Percentiles rank a stretch among this genome's conserved stretches.
These are phyloP conservation scores for Crossocerus cetratus DNA, from an alignment of 2,888 invertebrate genomes.

Conservation along the genomic window DNA sequence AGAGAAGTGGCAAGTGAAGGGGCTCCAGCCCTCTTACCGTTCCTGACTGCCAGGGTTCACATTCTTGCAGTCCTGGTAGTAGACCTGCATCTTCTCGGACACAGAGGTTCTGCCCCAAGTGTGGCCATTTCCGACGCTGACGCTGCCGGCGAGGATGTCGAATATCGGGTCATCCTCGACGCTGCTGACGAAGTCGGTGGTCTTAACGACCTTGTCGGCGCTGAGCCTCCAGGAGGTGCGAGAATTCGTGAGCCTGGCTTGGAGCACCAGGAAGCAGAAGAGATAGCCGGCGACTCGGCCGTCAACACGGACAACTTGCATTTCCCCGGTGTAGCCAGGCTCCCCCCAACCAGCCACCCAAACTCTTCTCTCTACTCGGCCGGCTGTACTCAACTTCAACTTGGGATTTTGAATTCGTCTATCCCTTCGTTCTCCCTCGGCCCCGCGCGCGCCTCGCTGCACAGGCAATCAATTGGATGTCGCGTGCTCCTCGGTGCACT, in stretches of 20 bases:
- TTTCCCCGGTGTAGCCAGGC: slow-evolving; percentile 25
- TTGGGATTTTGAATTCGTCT: no score
- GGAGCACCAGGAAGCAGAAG: slow-evolving; percentile 71
- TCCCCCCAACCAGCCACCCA: not conserved
- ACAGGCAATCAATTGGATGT: no score
- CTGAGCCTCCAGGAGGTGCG: slow-evolving; percentile 91
- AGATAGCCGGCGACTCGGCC: slow-evolving; percentile 68
- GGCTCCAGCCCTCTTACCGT: slow-evolving; percentile 57
- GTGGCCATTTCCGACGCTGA: slow-evolving; percentile 72
- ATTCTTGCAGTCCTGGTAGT: slow-evolving; percentile 71
- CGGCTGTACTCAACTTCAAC: no score
- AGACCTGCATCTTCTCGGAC: slow-evolving; percentile 68
- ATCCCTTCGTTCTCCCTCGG: no score
- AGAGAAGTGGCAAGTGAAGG: not conserved
- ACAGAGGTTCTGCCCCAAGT: slow-evolving; percentile 72
- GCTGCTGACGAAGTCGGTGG: slow-evolving; percentile 73
- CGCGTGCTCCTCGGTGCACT: no score
- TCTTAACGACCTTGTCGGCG: slow-evolving; percentile 85
- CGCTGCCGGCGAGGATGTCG: slow-evolving; percentile 86
- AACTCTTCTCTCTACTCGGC: not conserved
- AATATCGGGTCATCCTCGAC: slow-evolving; percentile 84
- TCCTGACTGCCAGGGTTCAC: slow-evolving; percentile 65
- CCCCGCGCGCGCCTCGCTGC: no score
- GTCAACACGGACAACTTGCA: slow-evolving; percentile 54
- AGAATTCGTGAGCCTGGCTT: slow-evolving; percentile 83